Conservation (phyloP, 2,888 invertebrate genomes). For the Busseola fusca region DNA sequence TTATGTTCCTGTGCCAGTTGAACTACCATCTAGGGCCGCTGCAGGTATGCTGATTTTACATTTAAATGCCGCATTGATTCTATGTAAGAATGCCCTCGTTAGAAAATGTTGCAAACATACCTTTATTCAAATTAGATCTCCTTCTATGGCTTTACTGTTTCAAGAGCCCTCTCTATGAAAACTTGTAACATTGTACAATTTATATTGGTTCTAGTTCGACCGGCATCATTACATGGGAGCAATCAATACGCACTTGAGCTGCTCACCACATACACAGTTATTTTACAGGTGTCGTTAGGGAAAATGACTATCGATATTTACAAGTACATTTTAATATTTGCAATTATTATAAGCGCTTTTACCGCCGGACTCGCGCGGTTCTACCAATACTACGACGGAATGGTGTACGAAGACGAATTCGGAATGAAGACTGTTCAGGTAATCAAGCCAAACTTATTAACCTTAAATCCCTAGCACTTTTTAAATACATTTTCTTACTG, state of each 20-base stretch:
- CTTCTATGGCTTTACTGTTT: conserved; percentile 59
- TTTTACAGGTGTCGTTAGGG: conserved; percentile 89
- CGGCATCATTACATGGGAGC: conserved; percentile 20
- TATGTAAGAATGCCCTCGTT: conserved; percentile 66
- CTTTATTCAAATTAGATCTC: conserved; percentile 62
- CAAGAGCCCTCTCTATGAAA: conserved; percentile 42
- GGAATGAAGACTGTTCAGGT: conserved; percentile 88
- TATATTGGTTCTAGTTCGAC: conserved; percentile 27
- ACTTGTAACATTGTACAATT: conserved; percentile 37
- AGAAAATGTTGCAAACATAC: conserved; percentile 61
- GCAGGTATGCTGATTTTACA: conserved; percentile 73
- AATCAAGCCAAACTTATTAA: conserved; percentile 16
- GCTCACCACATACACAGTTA: conserved; percentile 39
- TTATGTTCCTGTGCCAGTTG: conserved; percentile 90
- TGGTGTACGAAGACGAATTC: conserved; percentile 89
- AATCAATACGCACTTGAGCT: conserved; percentile 37
- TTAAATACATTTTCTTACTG: neutral
- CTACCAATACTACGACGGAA: conserved; percentile 91
- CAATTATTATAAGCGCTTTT: conserved; percentile 89
- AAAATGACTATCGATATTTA: conserved; percentile 91
- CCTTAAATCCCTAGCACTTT: conserved; percentile 6
- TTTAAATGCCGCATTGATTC: conserved; percentile 62
- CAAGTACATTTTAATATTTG: conserved; percentile 90
- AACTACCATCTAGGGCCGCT: conserved; percentile 91
- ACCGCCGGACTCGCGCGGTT: conserved; percentile 89